Conservation (phyloP, 2,888 invertebrate genomes). For the Nomada goodeniana region DNA sequence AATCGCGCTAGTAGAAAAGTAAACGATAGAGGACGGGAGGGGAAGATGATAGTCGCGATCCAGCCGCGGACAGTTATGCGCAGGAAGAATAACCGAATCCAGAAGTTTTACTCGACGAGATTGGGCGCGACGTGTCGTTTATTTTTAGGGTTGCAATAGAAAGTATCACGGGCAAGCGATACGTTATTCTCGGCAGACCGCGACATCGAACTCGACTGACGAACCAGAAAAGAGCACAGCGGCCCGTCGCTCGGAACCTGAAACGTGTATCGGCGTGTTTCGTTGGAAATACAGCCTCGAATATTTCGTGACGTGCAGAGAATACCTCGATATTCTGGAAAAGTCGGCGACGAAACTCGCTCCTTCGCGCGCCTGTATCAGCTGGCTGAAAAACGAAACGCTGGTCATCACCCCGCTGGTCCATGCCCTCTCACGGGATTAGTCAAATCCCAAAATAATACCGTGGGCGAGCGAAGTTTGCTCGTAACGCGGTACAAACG, state of each 20-base stretch:
- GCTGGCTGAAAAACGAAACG: conserved; percentile 39
- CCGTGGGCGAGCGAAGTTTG: conserved; percentile 51
- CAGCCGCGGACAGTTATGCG: too few species aligned
- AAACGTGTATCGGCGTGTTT: neutral
- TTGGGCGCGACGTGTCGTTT: conserved; percentile 23
- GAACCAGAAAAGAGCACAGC: neutral
- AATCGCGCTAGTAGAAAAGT: neutral
- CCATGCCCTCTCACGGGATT: conserved; percentile 71
- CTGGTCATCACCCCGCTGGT: conserved; percentile 63
- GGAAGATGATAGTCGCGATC: neutral
- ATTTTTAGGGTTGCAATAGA: conserved; percentile 49
- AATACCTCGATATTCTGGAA: conserved; percentile 45
- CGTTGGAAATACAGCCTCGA: neutral
- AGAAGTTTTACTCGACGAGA: conserved; percentile 30
- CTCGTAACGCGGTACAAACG: conserved; percentile 57
- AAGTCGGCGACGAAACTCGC: conserved; percentile 22
- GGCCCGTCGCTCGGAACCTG: neutral
- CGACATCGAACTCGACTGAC: conserved; percentile 3
- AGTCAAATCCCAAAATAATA: conserved; percentile 75
- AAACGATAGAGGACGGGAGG: neutral
- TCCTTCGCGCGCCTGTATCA: conserved; percentile 20
- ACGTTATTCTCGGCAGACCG: conserved; percentile 56
- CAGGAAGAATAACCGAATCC: neutral
- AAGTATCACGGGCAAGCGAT: conserved; percentile 25
- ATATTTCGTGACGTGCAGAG: conserved; percentile 2